Evolutionary conservation across 2,113 vertebrate species (phyloP).

Genomic region (Etheostoma cragini): DNA sequence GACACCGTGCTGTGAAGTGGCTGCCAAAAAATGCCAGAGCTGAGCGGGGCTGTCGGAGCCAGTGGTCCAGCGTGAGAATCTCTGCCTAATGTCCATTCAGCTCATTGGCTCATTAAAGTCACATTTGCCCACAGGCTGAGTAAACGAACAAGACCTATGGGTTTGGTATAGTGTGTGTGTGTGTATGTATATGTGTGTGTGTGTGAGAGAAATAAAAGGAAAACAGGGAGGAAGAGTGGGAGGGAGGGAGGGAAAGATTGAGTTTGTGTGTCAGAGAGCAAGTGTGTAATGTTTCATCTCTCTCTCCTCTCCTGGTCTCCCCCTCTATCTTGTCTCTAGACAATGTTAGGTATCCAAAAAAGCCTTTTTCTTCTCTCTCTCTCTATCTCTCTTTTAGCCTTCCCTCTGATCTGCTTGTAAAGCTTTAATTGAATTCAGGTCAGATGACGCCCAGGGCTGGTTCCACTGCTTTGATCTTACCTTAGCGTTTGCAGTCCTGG

Average conservation of each 20-base stretch:
- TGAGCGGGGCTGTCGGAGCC: slow-evolving; percentile 25
- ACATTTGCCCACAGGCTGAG: slow-evolving; percentile 77
- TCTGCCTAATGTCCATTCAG: slow-evolving; percentile 73
- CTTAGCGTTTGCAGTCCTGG: slow-evolving; percentile 69
- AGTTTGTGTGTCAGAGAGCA: slow-evolving; percentile 44
- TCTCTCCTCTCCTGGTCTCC: slow-evolving; percentile 28
- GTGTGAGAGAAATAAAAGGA: background rate
- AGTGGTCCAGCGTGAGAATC: slow-evolving; percentile 69
- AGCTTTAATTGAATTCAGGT: slow-evolving; percentile 85
- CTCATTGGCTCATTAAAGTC: slow-evolving; percentile 78
- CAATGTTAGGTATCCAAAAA: slow-evolving; percentile 48
- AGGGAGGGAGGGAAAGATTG: slow-evolving; percentile 11
- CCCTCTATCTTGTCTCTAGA: slow-evolving; percentile 17
- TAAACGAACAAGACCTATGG: slow-evolving; percentile 71
- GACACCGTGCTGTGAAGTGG: slow-evolving; percentile 66
- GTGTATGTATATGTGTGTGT: slow-evolving; percentile 9
- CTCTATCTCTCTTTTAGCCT: slow-evolving; percentile 11
- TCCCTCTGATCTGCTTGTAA: slow-evolving; percentile 78
- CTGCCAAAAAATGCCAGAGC: slow-evolving; percentile 68
- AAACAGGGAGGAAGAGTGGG: slow-evolving; percentile 13
- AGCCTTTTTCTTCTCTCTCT: background rate
- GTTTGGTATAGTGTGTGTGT: slow-evolving; percentile 31
- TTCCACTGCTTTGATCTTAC: slow-evolving; percentile 79
- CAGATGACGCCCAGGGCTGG: slow-evolving; percentile 77
- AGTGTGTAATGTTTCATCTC: slow-evolving; percentile 57